Conservation (phyloP, 2,888 invertebrate genomes). For the Bimastos eiseni region DNA sequence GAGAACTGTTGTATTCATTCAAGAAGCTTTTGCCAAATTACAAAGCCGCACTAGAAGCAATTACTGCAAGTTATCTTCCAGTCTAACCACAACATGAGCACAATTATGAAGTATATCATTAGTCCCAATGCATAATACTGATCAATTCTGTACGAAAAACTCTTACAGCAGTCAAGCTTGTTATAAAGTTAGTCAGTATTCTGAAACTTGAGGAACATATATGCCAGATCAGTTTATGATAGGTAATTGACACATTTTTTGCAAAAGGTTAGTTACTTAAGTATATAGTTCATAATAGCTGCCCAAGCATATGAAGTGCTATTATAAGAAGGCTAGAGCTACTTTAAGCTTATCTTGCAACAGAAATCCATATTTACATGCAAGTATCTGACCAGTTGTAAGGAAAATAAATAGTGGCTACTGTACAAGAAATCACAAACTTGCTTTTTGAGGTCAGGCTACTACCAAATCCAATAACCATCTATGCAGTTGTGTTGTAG, state of each 20-base stretch:
- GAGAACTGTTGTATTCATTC: no score
- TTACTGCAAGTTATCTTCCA: neutral
- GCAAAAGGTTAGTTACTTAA: neutral
- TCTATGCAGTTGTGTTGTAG: neutral
- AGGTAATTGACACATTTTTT: neutral
- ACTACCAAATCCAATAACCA: neutral
- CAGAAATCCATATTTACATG: neutral
- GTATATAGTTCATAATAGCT: neutral
- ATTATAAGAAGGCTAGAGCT: neutral
- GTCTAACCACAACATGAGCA: neutral
- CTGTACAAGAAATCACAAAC: constrained; percentile 13
- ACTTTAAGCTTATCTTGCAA: neutral
- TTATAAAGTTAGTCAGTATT: neutral
- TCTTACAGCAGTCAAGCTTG: neutral
- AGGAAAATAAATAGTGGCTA: neutral
- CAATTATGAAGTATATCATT: neutral
- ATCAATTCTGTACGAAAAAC: neutral
- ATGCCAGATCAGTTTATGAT: neutral
- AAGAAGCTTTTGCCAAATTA: constrained; percentile 9
- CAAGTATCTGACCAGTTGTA: neutral
- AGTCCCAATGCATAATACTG: neutral
- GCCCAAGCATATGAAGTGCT: neutral
- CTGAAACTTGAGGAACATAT: neutral
- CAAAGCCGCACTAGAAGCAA: constrained; percentile 5
- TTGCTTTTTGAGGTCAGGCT: neutral